Base-by-base conservation (phyloP, 2,888 invertebrate species). In the Hymenopus coronatus region DNA sequence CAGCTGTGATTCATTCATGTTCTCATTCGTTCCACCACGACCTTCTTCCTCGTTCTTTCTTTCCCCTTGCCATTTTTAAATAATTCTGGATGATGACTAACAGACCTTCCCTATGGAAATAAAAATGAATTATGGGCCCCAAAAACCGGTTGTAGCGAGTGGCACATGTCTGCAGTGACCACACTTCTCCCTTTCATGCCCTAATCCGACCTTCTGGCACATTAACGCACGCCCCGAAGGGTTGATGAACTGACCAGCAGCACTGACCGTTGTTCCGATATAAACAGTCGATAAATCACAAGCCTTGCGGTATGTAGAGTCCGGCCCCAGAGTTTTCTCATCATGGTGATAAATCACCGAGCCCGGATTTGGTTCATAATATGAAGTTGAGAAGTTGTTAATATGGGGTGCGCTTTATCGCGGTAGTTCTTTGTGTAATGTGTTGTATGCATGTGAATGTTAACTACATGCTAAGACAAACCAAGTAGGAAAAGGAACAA, bases 251-350 rank as follows among this genome's bases (percentile, higher is more conserved):
- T 70, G 54, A 70, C 54, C 54, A 70, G 20, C 54, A 20, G 20
- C 54, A 70, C 54, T 70, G 54, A 25, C 54, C 54, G 54, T 70
- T 70, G 54, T 20, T 2, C 20, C 3, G 54, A 70, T 88, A 89
- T 89, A 89, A 89, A 89, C 89, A 89, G 89, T 89, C 89, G 30
- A 89, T 89, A 89, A 88, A 89, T 89, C 89, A 89, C 40, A 33
- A 20, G 83, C 30, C 82, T 27, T 27, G 30, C 82, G 82, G 81
- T 84, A 82, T 82, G 87, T 27, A 87, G 25, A 8, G 81, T 33
- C 87, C 87, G 82, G 28, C 87, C 87, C 87, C 82, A 82, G 40
- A 87, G 33, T 87, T 87, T 87, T 14, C 87, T 87, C 81, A 81
- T n/a, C 87, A 82, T 25, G 81, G 70, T 27, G 28, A 87, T 87